Percentiles rank a stretch among this genome's conserved stretches.
Conservation (phyloP, 2,888 invertebrate species). For the Oscheius sp. region DNA sequence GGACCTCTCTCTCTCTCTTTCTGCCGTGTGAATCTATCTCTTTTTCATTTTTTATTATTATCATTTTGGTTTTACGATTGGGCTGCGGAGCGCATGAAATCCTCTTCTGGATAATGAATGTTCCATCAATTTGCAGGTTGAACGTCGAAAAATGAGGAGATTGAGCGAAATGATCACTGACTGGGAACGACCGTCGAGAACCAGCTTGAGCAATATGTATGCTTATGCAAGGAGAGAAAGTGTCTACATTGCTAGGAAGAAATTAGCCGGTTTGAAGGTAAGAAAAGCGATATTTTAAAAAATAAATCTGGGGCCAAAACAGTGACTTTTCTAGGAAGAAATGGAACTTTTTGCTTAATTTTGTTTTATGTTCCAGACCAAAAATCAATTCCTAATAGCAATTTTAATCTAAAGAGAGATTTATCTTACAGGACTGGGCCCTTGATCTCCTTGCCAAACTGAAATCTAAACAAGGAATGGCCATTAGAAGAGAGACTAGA, state of each 20-base stretch:
- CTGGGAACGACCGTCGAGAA: conserved; percentile 66
- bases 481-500: conserved; percentile 68
- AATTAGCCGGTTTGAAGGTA: conserved; percentile 68
- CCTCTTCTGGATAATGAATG: not conserved
- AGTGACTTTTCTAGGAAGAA: not conserved
- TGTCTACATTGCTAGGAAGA: conserved; percentile 69
- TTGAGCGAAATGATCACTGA: conserved; percentile 68
- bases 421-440: conserved; percentile 62
- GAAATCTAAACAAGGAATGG: conserved; percentile 69
- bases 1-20: not conserved
- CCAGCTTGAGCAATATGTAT: conserved; percentile 64
- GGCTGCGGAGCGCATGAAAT: not conserved
- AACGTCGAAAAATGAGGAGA: conserved; percentile 64
- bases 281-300: no score
- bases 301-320: no score
- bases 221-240: conserved; percentile 66
- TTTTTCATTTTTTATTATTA: not conserved
- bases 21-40: not conserved
- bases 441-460: conserved; percentile 67
- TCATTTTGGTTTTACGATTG: not conserved
- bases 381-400: no score
- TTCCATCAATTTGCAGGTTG: conserved; percentile 37
- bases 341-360: no score
- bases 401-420: no score
- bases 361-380: no score